Evolutionary conservation across 2,888 invertebrate genomes (phyloP).

Genomic region (Lymantria dispar): DNA sequence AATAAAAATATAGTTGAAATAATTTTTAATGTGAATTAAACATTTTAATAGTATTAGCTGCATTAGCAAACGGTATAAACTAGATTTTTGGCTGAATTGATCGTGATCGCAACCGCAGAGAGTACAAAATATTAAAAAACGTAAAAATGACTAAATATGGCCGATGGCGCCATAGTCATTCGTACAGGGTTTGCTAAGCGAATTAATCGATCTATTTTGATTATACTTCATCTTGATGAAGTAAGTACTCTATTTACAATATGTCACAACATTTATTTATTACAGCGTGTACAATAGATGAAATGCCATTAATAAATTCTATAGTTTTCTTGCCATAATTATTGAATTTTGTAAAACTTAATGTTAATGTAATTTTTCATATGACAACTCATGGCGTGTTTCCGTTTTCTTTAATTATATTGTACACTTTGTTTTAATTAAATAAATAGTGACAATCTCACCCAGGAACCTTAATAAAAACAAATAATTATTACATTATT

Average conservation of each 20-base stretch:
- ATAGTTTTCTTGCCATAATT: too few species aligned
- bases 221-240: constrained; percentile 10
- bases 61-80: background rate
- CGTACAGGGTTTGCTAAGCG: constrained; percentile 19
- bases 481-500: constrained; percentile 14
- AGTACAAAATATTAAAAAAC: constrained; percentile 1
- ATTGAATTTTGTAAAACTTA: too few species aligned
- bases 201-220: constrained; percentile 18
- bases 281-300: constrained; percentile 19
- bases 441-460: constrained; percentile 38
- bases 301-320: background rate
- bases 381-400: background rate
- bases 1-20: too few species aligned
- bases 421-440: constrained; percentile 19
- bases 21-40: too few species aligned
- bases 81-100: background rate
- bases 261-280: constrained; percentile 37
- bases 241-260: constrained; percentile 24
- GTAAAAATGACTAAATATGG: constrained; percentile 35
- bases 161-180: constrained; percentile 26
- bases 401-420: background rate
- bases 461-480: constrained; percentile 36
- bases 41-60: too few species aligned
- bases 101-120: background rate
- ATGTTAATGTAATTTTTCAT: too few species aligned